Percentiles rank a stretch among this genome's conserved stretches.
phyloP scores from a whole-genome alignment of 2,113 vertebrate genomes.

The Scopus umbretta region DNA sequence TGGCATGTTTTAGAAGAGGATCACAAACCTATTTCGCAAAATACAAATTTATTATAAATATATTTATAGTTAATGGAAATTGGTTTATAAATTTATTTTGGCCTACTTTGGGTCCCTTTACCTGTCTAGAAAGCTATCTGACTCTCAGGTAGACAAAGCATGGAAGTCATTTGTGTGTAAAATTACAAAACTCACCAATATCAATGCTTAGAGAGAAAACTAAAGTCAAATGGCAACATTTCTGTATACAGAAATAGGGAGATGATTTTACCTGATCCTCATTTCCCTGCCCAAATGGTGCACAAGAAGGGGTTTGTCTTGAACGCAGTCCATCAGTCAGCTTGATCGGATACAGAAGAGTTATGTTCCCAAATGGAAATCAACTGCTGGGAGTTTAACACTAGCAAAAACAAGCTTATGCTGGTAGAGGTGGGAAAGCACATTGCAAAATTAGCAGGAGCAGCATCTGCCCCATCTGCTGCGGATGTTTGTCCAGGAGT shows the following conservation, averaged over 20 bases:
- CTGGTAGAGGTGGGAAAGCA: not conserved
- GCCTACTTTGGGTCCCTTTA: not conserved
- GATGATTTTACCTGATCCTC: not conserved
- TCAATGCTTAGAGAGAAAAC: not conserved
- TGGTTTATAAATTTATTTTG: not conserved
- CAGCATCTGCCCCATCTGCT: not conserved
- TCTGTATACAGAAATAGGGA: not conserved
- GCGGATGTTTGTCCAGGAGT: not conserved
- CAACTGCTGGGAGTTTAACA: not conserved
- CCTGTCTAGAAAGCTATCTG: not conserved
- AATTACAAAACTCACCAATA: not conserved
- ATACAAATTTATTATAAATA: not conserved
- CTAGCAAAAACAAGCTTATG: not conserved
- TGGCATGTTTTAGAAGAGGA: not conserved
- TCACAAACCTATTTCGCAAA: not conserved
- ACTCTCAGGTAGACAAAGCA: not conserved
- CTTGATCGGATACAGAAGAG: not conserved
- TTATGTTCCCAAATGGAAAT: not conserved
- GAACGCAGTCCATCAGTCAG: fast-evolving
- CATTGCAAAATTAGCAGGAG: not conserved
- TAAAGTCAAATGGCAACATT: not conserved
- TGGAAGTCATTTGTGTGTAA: not conserved
- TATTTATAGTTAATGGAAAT: not conserved
- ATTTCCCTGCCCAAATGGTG: not conserved
- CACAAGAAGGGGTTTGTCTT: not conserved